These are phyloP conservation scores for Eupithecia exiguata DNA, from an alignment of 2,888 invertebrate species.

Conservation along the genomic window DNA sequence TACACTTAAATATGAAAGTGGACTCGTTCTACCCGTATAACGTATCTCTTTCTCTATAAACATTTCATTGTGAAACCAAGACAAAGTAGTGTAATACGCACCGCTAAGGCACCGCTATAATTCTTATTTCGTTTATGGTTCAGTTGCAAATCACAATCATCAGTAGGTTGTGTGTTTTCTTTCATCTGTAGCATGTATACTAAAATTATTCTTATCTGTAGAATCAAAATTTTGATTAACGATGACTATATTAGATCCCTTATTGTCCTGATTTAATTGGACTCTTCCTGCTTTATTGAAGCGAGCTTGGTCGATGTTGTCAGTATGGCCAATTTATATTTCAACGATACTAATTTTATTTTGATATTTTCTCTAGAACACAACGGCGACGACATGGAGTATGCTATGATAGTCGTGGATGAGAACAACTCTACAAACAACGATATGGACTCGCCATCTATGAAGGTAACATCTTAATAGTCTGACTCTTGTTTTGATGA, in stretches of 20 bases:
- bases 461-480: conserved; percentile 86
- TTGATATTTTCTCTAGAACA: conserved; percentile 66
- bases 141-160: conserved; percentile 75
- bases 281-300: conserved; percentile 66
- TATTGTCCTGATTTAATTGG: conserved; percentile 30
- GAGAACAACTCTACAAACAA: conserved; percentile 93
- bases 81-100: conserved; percentile 71
- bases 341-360: conserved; percentile 27
- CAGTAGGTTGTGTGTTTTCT: conserved; percentile 45
- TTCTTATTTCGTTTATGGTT: conserved; percentile 62
- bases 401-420: conserved; percentile 95
- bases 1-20: conserved; percentile 26
- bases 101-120: conserved; percentile 76
- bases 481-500: conserved; percentile 31
- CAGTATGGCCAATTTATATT: conserved; percentile 23
- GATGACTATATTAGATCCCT: conserved; percentile 35
- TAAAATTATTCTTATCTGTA: conserved; percentile 24
- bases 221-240: conserved; percentile 27
- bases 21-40: conserved; percentile 6
- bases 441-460: conserved; percentile 92
- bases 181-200: conserved; percentile 44
- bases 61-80: conserved; percentile 43
- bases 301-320: conserved; percentile 77
- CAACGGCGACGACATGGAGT: conserved; percentile 91
- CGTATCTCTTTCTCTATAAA: too few species aligned